Evolutionary conservation across 2,113 vertebrate species (phyloP), one percentile per base, ranked within the genome.

Genomic region (Melanocharis versteri): DNA sequence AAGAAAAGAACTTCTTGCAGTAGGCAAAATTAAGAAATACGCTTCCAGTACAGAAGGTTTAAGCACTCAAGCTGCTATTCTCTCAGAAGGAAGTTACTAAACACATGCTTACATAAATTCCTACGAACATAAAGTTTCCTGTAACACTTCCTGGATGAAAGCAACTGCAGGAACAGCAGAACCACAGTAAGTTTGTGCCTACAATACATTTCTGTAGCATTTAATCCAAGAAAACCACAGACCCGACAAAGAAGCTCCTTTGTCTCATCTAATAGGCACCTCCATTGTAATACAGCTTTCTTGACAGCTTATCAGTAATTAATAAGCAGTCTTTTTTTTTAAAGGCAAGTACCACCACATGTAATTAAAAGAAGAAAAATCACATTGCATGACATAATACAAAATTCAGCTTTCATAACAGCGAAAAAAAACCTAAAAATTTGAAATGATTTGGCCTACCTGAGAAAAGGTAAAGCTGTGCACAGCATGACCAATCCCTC

Each of bases 381-480:
- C 9, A 11, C 1, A 2, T 15, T 57, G 30, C 8, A 56, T 33
- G 14, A 57, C 21, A 48, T 4, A 56, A 23, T 23, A 73, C 14
- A 76, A 87, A 86, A 57, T 21, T 40, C 33, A 37, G 6, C 57
- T 91, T 60, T 66, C 45, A 53, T 54, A 65, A 13, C 3, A 73
- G 26, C 13, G n/a, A 30, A 66, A 72, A 12, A 16, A 48, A 39
- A 21, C n/a, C 48, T 16, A 58, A 73, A 85, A 54, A 30, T 50
- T 24, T 68, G 31, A 39, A 57, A 72, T 15, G 54, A 21, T 15
- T 64, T 54, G 40, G 42, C 40, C 31, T 64, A 99, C 99, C 98
- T 98, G 97, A 45, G 99, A 98, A 95, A 99, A 99, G 17, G 97
- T 98, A 69, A 99, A 99, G 24, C 97, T 98, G 87, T 99, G 98